Conservation (phyloP, 2,797 vertebrate species). For the Scolopax rusticola region DNA sequence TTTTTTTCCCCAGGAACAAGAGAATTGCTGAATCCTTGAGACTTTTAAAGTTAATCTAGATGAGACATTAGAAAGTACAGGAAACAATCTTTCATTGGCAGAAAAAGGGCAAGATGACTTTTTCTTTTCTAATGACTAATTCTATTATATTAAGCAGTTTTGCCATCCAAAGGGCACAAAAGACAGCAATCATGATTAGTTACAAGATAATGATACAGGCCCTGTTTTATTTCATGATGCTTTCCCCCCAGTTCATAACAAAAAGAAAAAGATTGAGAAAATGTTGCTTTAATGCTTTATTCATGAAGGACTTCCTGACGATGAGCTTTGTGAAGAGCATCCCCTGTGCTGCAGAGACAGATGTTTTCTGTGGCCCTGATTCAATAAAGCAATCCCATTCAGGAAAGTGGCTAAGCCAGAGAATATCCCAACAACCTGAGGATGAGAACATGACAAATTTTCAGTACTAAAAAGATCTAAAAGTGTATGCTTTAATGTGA, state of each 20-base stretch:
- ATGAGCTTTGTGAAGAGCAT: conserved; percentile 30
- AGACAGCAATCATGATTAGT: not conserved
- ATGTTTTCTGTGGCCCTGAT: conserved; percentile 55
- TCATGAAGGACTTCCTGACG: conserved; percentile 6
- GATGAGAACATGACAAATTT: conserved; percentile 51
- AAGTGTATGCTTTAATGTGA: conserved; percentile 4
- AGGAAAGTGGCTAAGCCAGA: conserved; percentile 31
- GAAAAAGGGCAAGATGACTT: conserved; percentile 8
- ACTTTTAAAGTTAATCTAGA: conserved; percentile 13
- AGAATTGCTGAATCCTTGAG: not conserved
- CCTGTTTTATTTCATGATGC: not conserved
- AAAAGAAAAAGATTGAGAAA: not conserved
- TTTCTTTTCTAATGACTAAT: conserved; percentile 30
- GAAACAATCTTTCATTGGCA: conserved; percentile 33
- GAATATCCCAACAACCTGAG: conserved; percentile 39
- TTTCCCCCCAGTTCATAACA: not conserved
- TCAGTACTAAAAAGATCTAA: conserved; percentile 28
- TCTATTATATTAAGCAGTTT: conserved; percentile 34
- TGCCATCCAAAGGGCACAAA: conserved; percentile 1
- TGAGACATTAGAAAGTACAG: conserved; percentile 2
- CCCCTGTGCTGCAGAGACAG: conserved; percentile 14
- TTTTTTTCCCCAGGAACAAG: not conserved
- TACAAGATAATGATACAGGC: not conserved
- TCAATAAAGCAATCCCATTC: conserved; percentile 42
- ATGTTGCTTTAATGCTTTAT: conserved; percentile 5